Conservation (phyloP, 2,888 invertebrate species). For the Penaeus monodon region DNA sequence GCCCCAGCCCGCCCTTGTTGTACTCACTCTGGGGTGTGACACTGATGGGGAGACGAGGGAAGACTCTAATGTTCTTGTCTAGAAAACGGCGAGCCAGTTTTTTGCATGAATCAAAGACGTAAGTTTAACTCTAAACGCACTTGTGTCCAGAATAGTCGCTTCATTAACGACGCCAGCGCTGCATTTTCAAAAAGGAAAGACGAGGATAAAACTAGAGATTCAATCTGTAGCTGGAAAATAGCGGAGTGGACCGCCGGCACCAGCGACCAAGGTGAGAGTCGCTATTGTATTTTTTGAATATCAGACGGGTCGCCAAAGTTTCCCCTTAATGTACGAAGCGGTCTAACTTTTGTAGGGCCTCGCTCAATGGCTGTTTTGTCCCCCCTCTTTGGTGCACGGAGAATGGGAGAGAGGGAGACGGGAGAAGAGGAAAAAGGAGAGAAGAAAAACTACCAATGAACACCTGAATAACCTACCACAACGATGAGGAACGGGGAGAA, state of each 20-base stretch:
- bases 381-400: slow-evolving; percentile 7
- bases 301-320: slow-evolving; percentile 40
- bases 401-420: too few species aligned
- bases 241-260: not conserved
- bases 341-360: slow-evolving; percentile 38
- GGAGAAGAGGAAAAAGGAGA: too few species aligned
- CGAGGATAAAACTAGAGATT: not conserved
- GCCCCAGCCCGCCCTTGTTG: not conserved
- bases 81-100: too few species aligned
- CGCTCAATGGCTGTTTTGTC: slow-evolving; percentile 31
- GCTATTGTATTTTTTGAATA: slow-evolving; percentile 43
- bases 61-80: not conserved
- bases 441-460: too few species aligned
- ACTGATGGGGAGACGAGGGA: not conserved
- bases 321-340: slow-evolving; percentile 44
- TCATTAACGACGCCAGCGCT: too few species aligned
- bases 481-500: slow-evolving; percentile 1
- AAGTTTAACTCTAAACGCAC: too few species aligned
- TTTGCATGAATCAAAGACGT: too few species aligned
- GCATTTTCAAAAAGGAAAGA: not conserved
- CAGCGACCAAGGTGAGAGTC: slow-evolving; percentile 17
- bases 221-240: not conserved
- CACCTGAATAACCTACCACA: not conserved
- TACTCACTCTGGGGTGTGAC: slow-evolving; percentile 7
- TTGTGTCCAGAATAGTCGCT: too few species aligned